phyloP scores from a whole-genome alignment of 2,888 invertebrate species.

The Drosophila sordidapex region DNA sequence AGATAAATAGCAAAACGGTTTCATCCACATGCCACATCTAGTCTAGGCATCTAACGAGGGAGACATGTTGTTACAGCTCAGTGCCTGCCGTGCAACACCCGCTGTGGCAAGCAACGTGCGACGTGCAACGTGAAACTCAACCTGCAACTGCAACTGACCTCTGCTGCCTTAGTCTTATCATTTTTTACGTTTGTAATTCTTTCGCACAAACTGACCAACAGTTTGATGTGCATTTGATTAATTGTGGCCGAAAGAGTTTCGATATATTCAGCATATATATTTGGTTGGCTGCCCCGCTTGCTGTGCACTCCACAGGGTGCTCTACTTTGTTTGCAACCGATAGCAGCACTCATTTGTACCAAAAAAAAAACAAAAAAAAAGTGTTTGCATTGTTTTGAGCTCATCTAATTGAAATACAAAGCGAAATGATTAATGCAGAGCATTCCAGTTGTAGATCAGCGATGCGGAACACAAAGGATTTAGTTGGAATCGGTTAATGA shows the following conservation, averaged over 20 bases:
- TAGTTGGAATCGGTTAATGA: conserved; percentile 34
- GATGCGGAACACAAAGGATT: conserved; percentile 31
- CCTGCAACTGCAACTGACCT: conserved; percentile 10
- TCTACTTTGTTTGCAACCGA: conserved; percentile 16
- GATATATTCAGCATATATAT: conserved; percentile 4
- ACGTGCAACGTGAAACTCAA: neutral
- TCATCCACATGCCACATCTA: conserved; percentile 52
- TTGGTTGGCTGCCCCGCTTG: conserved; percentile 23
- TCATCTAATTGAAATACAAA: conserved; percentile 64
- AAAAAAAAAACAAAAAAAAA: neutral
- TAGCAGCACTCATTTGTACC: conserved; percentile 39
- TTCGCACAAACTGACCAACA: conserved; percentile 51
- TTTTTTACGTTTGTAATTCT: conserved; percentile 63
- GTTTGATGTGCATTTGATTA: conserved; percentile 60
- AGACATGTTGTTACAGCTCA: conserved; percentile 27
- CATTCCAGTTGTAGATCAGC: conserved; percentile 11
- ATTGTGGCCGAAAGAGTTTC: conserved; percentile 68
- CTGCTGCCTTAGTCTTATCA: conserved; percentile 20
- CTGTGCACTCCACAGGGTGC: conserved; percentile 40
- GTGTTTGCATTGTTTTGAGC: conserved; percentile 46
- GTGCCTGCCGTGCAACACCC: conserved; percentile 48
- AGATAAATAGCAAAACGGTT: conserved; percentile 69
- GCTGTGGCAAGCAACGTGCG: conserved; percentile 49
- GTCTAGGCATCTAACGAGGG: conserved; percentile 28
- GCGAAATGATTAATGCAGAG: conserved; percentile 58